Evolutionary conservation across 2,888 invertebrate genomes (phyloP).

Genomic region (Liopterus haemorrhoidalis): DNA sequence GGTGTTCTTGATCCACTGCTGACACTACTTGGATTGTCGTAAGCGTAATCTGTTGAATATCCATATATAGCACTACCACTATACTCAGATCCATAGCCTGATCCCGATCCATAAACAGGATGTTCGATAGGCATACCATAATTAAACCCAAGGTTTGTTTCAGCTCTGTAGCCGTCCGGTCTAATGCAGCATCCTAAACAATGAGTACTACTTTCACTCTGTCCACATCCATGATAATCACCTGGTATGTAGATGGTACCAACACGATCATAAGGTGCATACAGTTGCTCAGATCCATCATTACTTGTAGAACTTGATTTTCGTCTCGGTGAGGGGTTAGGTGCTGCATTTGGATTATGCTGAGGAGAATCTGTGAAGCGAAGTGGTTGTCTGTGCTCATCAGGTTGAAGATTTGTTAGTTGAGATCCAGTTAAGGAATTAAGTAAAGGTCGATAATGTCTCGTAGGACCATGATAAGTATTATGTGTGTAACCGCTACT

Average conservation of each 20-base stretch:
- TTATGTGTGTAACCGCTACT: constrained; percentile 67
- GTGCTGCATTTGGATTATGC: constrained; percentile 54
- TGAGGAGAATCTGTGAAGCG: constrained; percentile 71
- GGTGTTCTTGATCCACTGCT: constrained; percentile 45
- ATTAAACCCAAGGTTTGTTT: constrained; percentile 35
- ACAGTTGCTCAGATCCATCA: constrained; percentile 57
- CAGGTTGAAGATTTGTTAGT: constrained; percentile 47
- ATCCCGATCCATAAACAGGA: constrained; percentile 32
- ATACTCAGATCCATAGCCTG: constrained; percentile 42
- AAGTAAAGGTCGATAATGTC: constrained; percentile 63
- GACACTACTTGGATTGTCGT: constrained; percentile 53
- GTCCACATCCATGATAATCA: constrained; percentile 40
- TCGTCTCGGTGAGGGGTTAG: constrained; percentile 58
- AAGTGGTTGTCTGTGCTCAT: constrained; percentile 59
- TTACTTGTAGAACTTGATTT: constrained; percentile 69
- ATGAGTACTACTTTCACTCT: constrained; percentile 37
- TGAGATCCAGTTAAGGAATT: constrained; percentile 53
- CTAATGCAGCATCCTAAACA: constrained; percentile 38
- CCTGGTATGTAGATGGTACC: constrained; percentile 47
- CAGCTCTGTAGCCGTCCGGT: constrained; percentile 34
- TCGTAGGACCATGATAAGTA: constrained; percentile 83
- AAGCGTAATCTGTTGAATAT: constrained; percentile 49
- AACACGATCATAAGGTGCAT: constrained; percentile 46
- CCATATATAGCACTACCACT: constrained; percentile 39
- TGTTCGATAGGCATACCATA: constrained; percentile 27